Percentiles rank a stretch among this genome's conserved stretches.
Conservation (phyloP, 2,113 vertebrate genomes). For the Cebus imitator region DNA sequence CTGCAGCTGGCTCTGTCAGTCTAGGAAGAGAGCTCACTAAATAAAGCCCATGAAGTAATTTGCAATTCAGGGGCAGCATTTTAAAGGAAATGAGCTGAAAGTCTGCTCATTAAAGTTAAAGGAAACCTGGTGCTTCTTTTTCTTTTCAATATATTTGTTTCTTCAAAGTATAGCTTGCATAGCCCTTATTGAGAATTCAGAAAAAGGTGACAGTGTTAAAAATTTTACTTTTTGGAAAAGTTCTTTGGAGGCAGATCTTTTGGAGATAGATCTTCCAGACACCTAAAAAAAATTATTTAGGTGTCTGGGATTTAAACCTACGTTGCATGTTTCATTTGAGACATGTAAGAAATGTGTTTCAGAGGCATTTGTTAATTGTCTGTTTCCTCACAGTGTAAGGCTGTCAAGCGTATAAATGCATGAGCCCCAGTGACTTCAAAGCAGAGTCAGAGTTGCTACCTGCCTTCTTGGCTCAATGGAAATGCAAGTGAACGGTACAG, state of each 20-base stretch:
- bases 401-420: not conserved
- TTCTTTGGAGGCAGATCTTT: not conserved
- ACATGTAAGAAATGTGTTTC: not conserved
- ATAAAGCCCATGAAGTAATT: conserved; percentile 82
- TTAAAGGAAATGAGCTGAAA: conserved; percentile 71
- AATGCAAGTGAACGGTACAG: not conserved
- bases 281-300: not conserved
- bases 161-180: conserved; percentile 16
- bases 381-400: not conserved
- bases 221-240: not conserved
- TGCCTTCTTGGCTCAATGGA: not conserved
- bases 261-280: too few relatives aligned
- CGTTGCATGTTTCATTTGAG: not conserved
- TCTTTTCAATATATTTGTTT: not conserved
- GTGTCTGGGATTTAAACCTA: conserved; percentile 16
- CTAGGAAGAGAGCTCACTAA: conserved; percentile 63
- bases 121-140: not conserved
- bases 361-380: not conserved
- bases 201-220: not conserved
- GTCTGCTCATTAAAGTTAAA: conserved; percentile 50
- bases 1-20: conserved; percentile 91
- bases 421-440: not conserved
- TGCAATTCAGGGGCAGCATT: conserved; percentile 42
- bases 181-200: not conserved
- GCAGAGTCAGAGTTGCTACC: not conserved